Evolutionary conservation across 2,888 invertebrate species (phyloP).

Genomic region (Megastigmus dorsalis): DNA sequence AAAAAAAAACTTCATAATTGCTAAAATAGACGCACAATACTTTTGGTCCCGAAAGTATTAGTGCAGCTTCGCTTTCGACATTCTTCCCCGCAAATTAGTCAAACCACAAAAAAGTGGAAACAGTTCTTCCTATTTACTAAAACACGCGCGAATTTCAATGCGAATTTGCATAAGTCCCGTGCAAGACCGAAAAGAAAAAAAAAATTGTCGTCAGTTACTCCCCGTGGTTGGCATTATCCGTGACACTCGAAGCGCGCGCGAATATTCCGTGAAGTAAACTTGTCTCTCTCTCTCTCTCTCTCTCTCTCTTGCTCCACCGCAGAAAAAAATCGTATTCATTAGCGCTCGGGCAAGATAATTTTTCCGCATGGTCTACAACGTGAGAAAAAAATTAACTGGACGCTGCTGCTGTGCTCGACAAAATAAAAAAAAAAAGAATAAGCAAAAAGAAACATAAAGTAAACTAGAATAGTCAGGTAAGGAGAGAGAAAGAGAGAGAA

Average conservation of each 20-base stretch:
- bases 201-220: constrained; percentile 6
- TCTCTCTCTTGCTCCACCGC: no score
- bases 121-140: not conserved
- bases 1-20: not conserved
- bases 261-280: constrained; percentile 8
- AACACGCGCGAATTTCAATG: constrained; percentile 3
- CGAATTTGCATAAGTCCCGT: constrained; percentile 35
- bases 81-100: no score
- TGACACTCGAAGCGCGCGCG: constrained; percentile 9
- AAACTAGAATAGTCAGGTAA: no score
- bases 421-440: constrained; percentile 20
- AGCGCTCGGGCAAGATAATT: constrained; percentile 40
- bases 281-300: no score
- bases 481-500: constrained; percentile 24
- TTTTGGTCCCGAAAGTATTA: no score
- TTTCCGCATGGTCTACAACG: constrained; percentile 44
- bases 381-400: constrained; percentile 34
- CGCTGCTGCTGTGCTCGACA: no score
- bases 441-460: no score
- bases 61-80: no score
- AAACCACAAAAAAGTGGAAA: no score
- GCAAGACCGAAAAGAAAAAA: not conserved
- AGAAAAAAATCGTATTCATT: constrained; percentile 49
- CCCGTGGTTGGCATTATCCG: constrained; percentile 11
- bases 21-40: not conserved